Base-by-base conservation (phyloP, 2,888 invertebrate species). In the Congeria kusceri region DNA sequence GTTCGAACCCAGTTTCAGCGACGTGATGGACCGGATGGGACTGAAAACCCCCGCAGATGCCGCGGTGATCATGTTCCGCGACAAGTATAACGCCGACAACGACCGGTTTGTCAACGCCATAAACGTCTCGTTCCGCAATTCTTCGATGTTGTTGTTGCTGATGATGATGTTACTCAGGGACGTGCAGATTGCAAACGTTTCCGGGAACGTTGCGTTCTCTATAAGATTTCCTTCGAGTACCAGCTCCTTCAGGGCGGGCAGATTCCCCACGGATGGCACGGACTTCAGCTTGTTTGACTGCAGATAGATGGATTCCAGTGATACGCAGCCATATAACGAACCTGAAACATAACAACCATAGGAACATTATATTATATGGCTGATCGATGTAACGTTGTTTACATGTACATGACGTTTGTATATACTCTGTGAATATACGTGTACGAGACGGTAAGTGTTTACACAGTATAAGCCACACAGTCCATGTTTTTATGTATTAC, bases 1-100 rank as follows among this genome's bases (percentile, higher is more conserved):
- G 53, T 90, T 90, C 32, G 73, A 62, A 1, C 87, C 87, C n/a
- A 90, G 69, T 66, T 85, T 87, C 23, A 90, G 62, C 7, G 90
- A 90, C 49, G 64, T 66, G 0, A 89, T 80, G 9, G 85, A 72
- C 0, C 32, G 77, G 44, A 89, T 68, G 0, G 77, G 80, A 7
- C 32, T 11, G 58, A 90, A 86, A 4, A 88, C 79, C 3, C 72
- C 82, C 0, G 75, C 61, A 3, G 78, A 77, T 47, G 88, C 83
- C n/a, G 64, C 46, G 44, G 64, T 58, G 7, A 90, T 86, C 9
- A 75, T 63, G 65, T 87, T 88, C 29, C 87, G 83, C 2, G 89
- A 84, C 20, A 89, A 62, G 59, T 85, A 87, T 23, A 90, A 59
- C 15, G 80, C 86, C 5, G 78, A 68, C 1, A 89, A 46, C 2